Evolutionary conservation across 2,113 vertebrate genomes (phyloP).

Genomic region (Eupsittula cactorum): DNA sequence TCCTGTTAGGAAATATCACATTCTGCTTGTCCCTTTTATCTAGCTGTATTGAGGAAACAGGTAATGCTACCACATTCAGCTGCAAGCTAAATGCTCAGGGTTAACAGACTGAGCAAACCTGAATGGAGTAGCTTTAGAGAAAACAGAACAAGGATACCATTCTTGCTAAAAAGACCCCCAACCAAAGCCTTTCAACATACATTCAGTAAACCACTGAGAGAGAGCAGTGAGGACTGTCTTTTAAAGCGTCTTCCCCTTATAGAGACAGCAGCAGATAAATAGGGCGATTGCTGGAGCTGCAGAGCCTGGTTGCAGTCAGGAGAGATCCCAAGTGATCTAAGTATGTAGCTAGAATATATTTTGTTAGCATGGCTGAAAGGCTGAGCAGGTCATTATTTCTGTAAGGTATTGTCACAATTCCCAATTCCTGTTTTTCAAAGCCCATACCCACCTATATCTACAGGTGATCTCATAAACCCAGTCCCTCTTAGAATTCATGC

Average conservation of each 20-base stretch:
- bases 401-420: neutral
- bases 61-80: neutral
- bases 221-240: neutral
- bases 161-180: neutral
- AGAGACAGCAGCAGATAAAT: neutral
- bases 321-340: neutral
- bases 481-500: neutral
- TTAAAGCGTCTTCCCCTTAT: neutral
- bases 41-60: neutral
- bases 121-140: neutral
- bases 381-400: neutral
- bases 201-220: neutral
- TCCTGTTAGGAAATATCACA: neutral
- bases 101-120: neutral
- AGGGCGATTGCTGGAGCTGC: neutral
- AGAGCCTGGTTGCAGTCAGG: neutral
- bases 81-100: neutral
- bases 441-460: accelerated
- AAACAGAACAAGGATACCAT: neutral
- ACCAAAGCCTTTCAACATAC: neutral
- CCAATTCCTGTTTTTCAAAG: neutral
- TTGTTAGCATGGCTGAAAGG: neutral
- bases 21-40: neutral
- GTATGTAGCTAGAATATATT: neutral
- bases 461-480: neutral